A percentile compares a stretch with the other conserved stretches of the same genome.
Evolutionary conservation across 2,888 invertebrate genomes (phyloP).

Genomic region (Tetragonisca angustula): DNA sequence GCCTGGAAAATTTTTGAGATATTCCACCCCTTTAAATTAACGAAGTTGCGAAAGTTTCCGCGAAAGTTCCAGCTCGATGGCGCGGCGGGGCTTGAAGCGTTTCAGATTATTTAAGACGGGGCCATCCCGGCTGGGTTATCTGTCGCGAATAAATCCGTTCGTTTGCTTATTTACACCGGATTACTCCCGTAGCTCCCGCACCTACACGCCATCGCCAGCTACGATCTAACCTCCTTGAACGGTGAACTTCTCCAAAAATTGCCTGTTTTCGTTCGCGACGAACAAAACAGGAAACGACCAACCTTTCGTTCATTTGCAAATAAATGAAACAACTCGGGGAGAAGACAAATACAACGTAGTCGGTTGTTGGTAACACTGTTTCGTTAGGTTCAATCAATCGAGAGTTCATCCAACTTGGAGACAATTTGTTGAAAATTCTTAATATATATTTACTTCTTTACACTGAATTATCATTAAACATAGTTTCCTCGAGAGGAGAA

Average conservation of each 20-base stretch:
- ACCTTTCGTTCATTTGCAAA: not conserved
- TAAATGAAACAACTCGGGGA: not conserved
- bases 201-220: not conserved
- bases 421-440: not conserved
- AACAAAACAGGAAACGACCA: not conserved
- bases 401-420: not conserved
- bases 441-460: not conserved
- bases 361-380: not conserved
- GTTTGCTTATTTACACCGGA: slow-evolving; percentile 50
- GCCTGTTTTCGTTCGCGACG: not conserved
- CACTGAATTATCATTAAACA: too few species aligned
- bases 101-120: slow-evolving; percentile 49
- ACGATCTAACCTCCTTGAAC: too few species aligned
- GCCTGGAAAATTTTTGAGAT: slow-evolving; percentile 56
- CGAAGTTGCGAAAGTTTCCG: slow-evolving; percentile 35
- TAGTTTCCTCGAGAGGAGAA: too few species aligned
- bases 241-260: not conserved
- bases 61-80: not conserved
- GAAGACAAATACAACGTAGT: not conserved
- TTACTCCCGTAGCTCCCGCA: slow-evolving; percentile 1
- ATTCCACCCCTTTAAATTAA: slow-evolving; percentile 42
- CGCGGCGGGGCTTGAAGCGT: not conserved
- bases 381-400: not conserved
- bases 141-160: slow-evolving; percentile 42
- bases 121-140: slow-evolving; percentile 38